These are phyloP conservation scores for Drosophila recens DNA, from an alignment of 2,888 invertebrate genomes.

Conservation along the genomic window DNA sequence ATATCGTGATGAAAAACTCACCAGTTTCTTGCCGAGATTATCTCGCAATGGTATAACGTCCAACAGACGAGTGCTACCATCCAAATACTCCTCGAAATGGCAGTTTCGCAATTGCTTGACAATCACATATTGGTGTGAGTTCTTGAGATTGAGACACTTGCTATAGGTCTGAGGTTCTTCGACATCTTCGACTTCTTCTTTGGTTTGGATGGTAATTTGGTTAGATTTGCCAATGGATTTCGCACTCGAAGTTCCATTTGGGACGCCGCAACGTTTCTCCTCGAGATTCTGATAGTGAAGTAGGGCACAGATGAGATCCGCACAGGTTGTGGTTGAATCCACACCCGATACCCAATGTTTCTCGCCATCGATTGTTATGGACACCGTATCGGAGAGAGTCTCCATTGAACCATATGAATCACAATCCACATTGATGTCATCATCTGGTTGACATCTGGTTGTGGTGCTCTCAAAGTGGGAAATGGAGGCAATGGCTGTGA, in stretches of 20 bases:
- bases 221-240: slow-evolving; percentile 28
- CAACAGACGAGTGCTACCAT: slow-evolving; percentile 76
- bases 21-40: slow-evolving; percentile 58
- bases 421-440: slow-evolving; percentile 51
- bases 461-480: slow-evolving; percentile 8
- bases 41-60: slow-evolving; percentile 73
- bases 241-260: background rate
- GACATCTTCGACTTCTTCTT: slow-evolving; percentile 40
- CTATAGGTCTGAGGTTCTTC: slow-evolving; percentile 4
- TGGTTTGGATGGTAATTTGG: slow-evolving; percentile 53
- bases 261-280: background rate
- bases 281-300: slow-evolving; percentile 86
- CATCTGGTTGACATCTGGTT: slow-evolving; percentile 12
- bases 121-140: slow-evolving; percentile 70
- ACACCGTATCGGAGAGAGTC: slow-evolving; percentile 87
- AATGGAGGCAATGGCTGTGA: slow-evolving; percentile 12
- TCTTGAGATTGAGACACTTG: slow-evolving; percentile 23
- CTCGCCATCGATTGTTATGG: slow-evolving; percentile 91
- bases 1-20: slow-evolving; percentile 16
- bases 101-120: slow-evolving; percentile 72
- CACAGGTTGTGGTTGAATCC: slow-evolving; percentile 91
- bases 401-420: slow-evolving; percentile 77
- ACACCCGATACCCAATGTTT: slow-evolving; percentile 93
- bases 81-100: slow-evolving; percentile 80
- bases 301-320: slow-evolving; percentile 91